Evolutionary conservation across 1,140 invertebrate genomes (phyloP), one percentile per base, ranked within the genome.

Genomic region (Drosophila ananassae): DNA sequence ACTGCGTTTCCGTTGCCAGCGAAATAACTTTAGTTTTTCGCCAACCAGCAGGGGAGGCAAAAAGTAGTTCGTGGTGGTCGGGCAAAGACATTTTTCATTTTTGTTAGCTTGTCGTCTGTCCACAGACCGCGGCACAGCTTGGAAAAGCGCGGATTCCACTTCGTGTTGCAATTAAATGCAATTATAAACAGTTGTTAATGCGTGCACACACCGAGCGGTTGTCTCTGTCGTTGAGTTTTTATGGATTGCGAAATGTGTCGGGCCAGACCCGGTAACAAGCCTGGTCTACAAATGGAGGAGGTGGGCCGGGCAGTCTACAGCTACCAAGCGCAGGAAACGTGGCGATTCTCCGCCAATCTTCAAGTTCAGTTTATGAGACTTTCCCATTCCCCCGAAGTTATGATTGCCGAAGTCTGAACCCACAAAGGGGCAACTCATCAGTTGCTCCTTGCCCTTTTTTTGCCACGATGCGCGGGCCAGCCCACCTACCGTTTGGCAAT

Each of bases 111-210:
- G 34, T 5, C 13, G 8, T 22, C 34, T 52, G 46, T 52, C 47
- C 34, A 28, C 32, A 48, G 22, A 71, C 57, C 54, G 57, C 63
- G 52, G 41, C 48, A 5, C 56, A 59, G 24, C 58, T 63, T 21
- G 71, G 44, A 56, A 73, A 57, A 55, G 64, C 73, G 60, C 64
- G 74, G 63, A 82, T 82, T 82, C 53, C 76, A 85, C 77, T 85
- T 71, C 77, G 68, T 69, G 63, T 60, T 60, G 73, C 68, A 87
- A 85, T 84, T 84, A 79, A 83, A 79, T 69, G 62, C 59, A 84
- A 80, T 84, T 85, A 84, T 71, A 84, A 62, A 25, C 10, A 32
- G 39, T 74, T 54, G 48, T 64, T 72, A 57, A 74, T 74, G 47
- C 54, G 47, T 44, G 39, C 48, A 56, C 63, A 56, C 37, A 32